Evolutionary conservation across 1,140 invertebrate genomes (phyloP).

Genomic region (Hylaeus volcanicus): DNA sequence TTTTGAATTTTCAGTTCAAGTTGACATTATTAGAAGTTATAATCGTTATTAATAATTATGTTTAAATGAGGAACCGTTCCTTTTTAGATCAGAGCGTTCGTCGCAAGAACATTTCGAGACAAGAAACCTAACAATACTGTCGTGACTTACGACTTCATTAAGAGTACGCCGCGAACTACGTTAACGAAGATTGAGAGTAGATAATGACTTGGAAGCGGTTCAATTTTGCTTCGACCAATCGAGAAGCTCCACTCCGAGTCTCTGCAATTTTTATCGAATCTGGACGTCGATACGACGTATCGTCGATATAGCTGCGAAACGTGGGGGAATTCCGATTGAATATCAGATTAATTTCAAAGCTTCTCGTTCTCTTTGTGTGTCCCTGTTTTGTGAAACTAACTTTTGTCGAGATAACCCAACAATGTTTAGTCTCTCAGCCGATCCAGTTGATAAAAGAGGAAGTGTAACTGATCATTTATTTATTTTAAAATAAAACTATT

Average conservation of each 20-base stretch:
- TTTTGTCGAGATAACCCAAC: too few species aligned
- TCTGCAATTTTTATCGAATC: constrained; percentile 8
- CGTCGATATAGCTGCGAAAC: background rate
- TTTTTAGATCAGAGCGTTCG: background rate
- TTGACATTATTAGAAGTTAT: too few species aligned
- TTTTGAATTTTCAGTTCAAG: too few species aligned
- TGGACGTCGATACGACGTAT: background rate
- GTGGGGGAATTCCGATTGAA: background rate
- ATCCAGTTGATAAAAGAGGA: too few species aligned
- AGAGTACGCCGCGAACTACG: constrained; percentile 14
- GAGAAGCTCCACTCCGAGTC: too few species aligned
- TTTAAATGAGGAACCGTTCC: too few species aligned
- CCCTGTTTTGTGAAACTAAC: too few species aligned
- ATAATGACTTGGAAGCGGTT: constrained; percentile 23
- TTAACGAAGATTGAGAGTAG: constrained; percentile 13
- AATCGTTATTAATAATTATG: too few species aligned
- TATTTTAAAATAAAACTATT: too few species aligned
- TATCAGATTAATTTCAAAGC: background rate
- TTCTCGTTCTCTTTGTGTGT: too few species aligned
- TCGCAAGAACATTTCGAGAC: background rate
- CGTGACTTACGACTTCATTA: constrained; percentile 24
- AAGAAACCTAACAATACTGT: background rate
- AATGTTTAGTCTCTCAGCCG: too few species aligned
- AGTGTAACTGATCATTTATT: too few species aligned
- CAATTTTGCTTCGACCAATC: background rate